Conservation (phyloP, 1,140 invertebrate genomes). For the Homarus americanus region DNA sequence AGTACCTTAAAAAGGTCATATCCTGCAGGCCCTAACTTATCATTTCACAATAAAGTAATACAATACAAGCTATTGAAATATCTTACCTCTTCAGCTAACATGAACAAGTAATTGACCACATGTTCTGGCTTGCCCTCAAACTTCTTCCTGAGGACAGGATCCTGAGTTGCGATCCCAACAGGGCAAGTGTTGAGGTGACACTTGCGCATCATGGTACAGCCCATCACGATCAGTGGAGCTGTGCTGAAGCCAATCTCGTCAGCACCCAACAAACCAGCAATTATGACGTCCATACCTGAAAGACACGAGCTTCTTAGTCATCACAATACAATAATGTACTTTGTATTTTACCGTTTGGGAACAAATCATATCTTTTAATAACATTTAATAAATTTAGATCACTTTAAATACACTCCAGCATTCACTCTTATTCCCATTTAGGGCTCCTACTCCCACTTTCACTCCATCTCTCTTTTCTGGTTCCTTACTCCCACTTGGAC, state of each 20-base stretch:
- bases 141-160: conserved; percentile 95
- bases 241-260: conserved; percentile 99
- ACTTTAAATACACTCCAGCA: too few relatives aligned
- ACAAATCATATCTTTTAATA: too few relatives aligned
- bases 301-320: neutral
- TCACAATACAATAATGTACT: too few relatives aligned
- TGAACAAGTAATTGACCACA: conserved; percentile 98
- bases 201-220: conserved; percentile 99
- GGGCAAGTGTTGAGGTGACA: conserved; percentile 99
- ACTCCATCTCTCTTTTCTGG: too few relatives aligned
- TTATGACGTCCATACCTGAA: conserved; percentile 94
- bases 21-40: too few relatives aligned
- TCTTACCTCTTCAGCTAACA: conserved; percentile 96
- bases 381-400: too few relatives aligned
- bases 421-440: too few relatives aligned
- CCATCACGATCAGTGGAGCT: conserved; percentile 96
- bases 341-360: too few relatives aligned
- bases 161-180: conserved; percentile 98
- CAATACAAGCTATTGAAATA: neutral
- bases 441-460: too few relatives aligned
- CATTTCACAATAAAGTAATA: neutral
- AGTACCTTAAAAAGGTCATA: too few relatives aligned
- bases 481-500: too few relatives aligned
- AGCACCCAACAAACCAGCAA: conserved; percentile 96
- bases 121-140: conserved; percentile 98